A percentile compares a stretch with the other conserved stretches of the same genome.
phyloP scores from a whole-genome alignment of 2,113 vertebrate genomes.

The Notothenia rossii region DNA sequence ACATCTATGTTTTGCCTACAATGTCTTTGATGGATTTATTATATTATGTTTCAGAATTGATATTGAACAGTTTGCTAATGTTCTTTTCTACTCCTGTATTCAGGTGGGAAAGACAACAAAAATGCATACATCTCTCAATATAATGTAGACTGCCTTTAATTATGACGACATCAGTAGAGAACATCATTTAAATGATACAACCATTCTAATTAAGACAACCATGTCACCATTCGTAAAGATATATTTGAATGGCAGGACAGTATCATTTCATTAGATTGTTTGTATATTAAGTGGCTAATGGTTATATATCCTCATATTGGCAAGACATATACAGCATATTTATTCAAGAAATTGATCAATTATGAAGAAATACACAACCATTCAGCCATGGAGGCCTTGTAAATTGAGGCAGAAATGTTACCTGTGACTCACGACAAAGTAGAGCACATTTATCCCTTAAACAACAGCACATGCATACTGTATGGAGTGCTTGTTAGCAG shows the following conservation, averaged over 20 bases:
- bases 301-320: neutral
- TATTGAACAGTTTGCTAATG: neutral
- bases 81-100: neutral
- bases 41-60: neutral
- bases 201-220: neutral
- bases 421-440: neutral
- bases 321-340: neutral
- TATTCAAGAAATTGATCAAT: neutral
- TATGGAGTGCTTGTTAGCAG: neutral
- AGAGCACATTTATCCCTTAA: neutral
- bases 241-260: neutral
- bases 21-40: neutral
- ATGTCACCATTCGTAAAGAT: neutral
- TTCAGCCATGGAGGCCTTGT: neutral
- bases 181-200: no score
- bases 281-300: no score
- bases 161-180: neutral
- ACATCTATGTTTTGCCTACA: neutral
- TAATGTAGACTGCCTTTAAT: no score
- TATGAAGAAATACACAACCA: neutral
- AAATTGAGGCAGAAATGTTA: neutral
- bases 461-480: neutral
- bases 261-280: neutral
- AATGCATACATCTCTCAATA: no score
- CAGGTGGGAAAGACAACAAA: no score